Percentiles rank a stretch among this genome's conserved stretches.
Evolutionary conservation across 2,888 invertebrate species (phyloP).

Genomic region (Microctonus brassicae): DNA sequence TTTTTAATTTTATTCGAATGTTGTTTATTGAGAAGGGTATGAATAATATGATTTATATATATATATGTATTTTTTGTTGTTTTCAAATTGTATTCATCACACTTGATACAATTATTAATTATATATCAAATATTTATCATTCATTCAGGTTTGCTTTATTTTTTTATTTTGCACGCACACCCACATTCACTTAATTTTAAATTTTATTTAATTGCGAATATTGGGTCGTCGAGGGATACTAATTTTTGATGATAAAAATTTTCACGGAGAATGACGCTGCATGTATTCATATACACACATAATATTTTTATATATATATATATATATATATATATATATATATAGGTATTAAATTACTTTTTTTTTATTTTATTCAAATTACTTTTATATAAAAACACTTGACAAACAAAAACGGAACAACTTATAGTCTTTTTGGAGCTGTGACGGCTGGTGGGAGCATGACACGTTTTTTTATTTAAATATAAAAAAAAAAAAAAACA

Average conservation of each 20-base stretch:
- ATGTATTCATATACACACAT: conserved; percentile 51
- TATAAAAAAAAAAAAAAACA: not conserved
- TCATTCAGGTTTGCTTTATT: conserved; percentile 56
- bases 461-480: not conserved
- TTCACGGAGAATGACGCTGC: conserved; percentile 39
- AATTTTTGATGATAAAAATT: conserved; percentile 20
- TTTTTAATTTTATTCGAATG: conserved; percentile 56
- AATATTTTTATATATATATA: conserved; percentile 55
- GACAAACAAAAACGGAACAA: conserved; percentile 69
- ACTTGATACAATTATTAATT: conserved; percentile 57
- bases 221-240: conserved; percentile 1
- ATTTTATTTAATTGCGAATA: conserved; percentile 26
- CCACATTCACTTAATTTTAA: conserved; percentile 54
- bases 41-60: too few species aligned
- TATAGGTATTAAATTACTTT: conserved; percentile 63
- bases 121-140: conserved; percentile 54
- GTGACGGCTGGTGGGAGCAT: conserved; percentile 34
- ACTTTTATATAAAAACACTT: conserved; percentile 67
- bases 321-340: conserved; percentile 52
- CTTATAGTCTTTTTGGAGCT: conserved; percentile 66
- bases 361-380: conserved; percentile 51
- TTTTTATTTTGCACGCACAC: conserved; percentile 41
- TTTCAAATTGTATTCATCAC: conserved; percentile 16
- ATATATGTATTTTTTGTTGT: not conserved
- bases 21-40: conserved; percentile 55